These are phyloP conservation scores for Naso thynnoides DNA, from an alignment of 2,797 vertebrate genomes.

Conservation along the genomic window DNA sequence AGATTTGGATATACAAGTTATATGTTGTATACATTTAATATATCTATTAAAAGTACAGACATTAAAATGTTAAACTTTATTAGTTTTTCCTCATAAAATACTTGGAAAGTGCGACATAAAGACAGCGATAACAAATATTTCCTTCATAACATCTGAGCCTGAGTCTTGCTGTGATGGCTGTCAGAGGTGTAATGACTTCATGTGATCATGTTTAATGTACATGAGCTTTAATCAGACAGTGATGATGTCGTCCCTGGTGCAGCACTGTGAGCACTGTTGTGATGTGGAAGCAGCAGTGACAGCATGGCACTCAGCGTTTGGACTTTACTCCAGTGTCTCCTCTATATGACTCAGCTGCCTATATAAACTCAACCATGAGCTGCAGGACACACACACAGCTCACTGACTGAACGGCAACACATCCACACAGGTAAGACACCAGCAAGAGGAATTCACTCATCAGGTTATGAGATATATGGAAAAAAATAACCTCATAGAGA, in stretches of 20 bases:
- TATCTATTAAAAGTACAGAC: too few species aligned
- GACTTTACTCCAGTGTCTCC: conserved; percentile 54
- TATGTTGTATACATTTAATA: too few species aligned
- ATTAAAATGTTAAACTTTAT: too few species aligned
- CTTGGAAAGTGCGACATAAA: too few species aligned
- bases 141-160: neutral
- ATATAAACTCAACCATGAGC: conserved; percentile 59
- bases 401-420: neutral
- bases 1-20: too few species aligned
- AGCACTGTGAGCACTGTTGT: neutral
- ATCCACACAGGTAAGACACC: conserved; percentile 48
- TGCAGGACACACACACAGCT: conserved; percentile 20
- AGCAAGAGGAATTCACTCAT: neutral
- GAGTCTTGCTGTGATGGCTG: neutral
- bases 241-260: neutral
- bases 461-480: neutral
- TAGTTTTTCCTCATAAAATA: neutral
- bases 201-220: neutral
- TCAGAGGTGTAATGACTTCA: neutral
- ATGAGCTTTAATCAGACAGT: conserved; percentile 1
- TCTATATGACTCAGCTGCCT: conserved; percentile 2
- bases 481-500: conserved; percentile 6
- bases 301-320: conserved; percentile 40
- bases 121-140: too few species aligned
- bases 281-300: conserved; percentile 64